Evolutionary conservation across 2,113 vertebrate genomes (phyloP), one percentile per base, ranked within the genome.

Genomic region (Myiagra hebetior): DNA sequence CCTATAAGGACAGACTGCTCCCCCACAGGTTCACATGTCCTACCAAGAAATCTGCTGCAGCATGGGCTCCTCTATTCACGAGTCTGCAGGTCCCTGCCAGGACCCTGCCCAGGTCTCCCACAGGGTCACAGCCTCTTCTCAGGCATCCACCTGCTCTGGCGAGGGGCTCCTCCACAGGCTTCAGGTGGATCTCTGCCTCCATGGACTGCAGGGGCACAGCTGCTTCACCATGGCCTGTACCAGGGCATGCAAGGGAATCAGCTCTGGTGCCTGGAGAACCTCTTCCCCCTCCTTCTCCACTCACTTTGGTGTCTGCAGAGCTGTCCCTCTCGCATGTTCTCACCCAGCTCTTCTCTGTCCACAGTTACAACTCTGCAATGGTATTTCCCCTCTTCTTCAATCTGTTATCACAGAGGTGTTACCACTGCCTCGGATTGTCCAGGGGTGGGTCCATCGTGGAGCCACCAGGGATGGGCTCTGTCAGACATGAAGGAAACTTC

Each of bases 161-260:
- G 0, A 18, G 24, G 20, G 13, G 35, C n/a, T 75, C 30, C 23
- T 75, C 46, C 17, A 30, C 0, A 3, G n/a, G 7, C 6, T 83
- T 13, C 33, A 27, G 2, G 39, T 41, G 21, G 47, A 41, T 31
- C 11, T 83, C 39, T 68, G 9, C 62, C 14, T 53, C 20, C 30
- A 6, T 31, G 39, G 23, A 22, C 3, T 59, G 15, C 33, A 75
- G 16, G 16, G 39, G 4, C 23, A 28, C 1, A 60, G 28, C 15
- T 75, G 7, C 20, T 37, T 60, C 53, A n/a, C 13, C 20, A 39
- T 9, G 5, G 17, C 26, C 46, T 67, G 12, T 24, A 44, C 9
- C n/a, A n/a, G 3, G 28, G 4, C n/a, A 24, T 53, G 7, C n/a
- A 75, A 9, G 11, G 28, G 13, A 57, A 81, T 37, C 15, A 26